Base-by-base conservation (phyloP, 2,797 vertebrate genomes). In the Sphaeramia orbicularis region DNA sequence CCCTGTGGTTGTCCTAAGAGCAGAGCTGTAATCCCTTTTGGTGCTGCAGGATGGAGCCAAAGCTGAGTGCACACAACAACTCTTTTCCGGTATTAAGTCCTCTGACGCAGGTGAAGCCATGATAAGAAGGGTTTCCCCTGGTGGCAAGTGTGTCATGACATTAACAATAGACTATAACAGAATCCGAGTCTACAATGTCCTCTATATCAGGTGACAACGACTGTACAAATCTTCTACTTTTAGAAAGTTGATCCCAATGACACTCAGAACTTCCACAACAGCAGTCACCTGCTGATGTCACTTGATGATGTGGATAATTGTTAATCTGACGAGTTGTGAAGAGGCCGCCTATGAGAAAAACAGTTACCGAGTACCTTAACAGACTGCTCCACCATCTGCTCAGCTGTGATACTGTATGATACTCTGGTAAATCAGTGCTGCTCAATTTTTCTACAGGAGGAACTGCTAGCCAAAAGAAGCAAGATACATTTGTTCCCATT, bases 1-100 rank as follows among this genome's bases (percentile, higher is more conserved):
- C 78, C 85, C 66, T 1, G 10, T 35, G 58, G 78, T 53, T 55
- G 66, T 74, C 67, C 67, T 65, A 44, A 74, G 47, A 74, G 78
- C 21, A 6, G 58, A 47, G 50, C 51, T 40, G 36, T 89, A 90
- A 91, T 89, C 87, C 80, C 38, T 38, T 19, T 57, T 24, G 65
- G 35, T 5, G 3, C 66, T 47, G 21, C 51, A 14, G 55, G 66
- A 51, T 57, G 10, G 11, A 74, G 65, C 40, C 42, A 10, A 18
- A 69, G 67, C 63, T 9, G 14, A 74, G 62, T n/a, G 0, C 63
- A 69, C 51, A 63, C 37, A 73, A 32, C 51, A 56, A 42, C 54
- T 37, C 19, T 13, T 61, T 67, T 76, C 47, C 11, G 2, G 55
- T 65, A 65, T 67, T 74, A 64, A 44, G 50, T 56, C 65, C 30